phyloP scores from a whole-genome alignment of 2,113 vertebrate species.

The Paedocypris sp. region DNA sequence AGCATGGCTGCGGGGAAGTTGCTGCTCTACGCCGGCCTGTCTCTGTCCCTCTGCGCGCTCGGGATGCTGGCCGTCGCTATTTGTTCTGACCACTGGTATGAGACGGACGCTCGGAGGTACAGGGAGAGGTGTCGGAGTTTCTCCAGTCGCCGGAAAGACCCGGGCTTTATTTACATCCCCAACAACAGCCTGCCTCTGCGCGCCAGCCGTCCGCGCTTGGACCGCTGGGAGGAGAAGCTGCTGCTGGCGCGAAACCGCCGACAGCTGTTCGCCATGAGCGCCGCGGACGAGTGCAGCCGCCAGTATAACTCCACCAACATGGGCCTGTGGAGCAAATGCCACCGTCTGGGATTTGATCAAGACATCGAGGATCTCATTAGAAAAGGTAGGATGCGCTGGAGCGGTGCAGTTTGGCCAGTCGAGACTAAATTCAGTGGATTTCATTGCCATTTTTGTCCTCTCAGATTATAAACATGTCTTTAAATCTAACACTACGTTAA shows the following conservation, averaged over 20 bases:
- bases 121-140: conserved; percentile 90
- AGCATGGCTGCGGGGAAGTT: conserved; percentile 98
- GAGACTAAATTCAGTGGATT: too few species aligned
- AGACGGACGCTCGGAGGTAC: conserved; percentile 95
- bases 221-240: conserved; percentile 83
- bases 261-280: conserved; percentile 95
- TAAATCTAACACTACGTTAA: too few species aligned
- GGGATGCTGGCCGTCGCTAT: conserved; percentile 97
- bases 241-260: conserved; percentile 80
- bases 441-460: too few species aligned
- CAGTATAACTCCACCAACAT: conserved; percentile 98
- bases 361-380: conserved; percentile 83
- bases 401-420: too few species aligned
- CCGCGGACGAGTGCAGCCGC: conserved; percentile 88
- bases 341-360: conserved; percentile 85
- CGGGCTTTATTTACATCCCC: conserved; percentile 97
- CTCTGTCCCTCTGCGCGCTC: conserved; percentile 90
- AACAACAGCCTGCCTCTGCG: conserved; percentile 96
- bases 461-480: too few species aligned
- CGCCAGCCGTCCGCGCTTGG: conserved; percentile 76
- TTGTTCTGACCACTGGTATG: conserved; percentile 98
- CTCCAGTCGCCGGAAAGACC: conserved; percentile 88
- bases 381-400: conserved; percentile 92
- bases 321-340: conserved; percentile 97
- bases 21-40: conserved; percentile 93